Percentiles rank a stretch among this genome's conserved stretches.
These are phyloP conservation scores for Maconellicoccus hirsutus DNA, from an alignment of 1,140 invertebrate species.

Conservation along the genomic window DNA sequence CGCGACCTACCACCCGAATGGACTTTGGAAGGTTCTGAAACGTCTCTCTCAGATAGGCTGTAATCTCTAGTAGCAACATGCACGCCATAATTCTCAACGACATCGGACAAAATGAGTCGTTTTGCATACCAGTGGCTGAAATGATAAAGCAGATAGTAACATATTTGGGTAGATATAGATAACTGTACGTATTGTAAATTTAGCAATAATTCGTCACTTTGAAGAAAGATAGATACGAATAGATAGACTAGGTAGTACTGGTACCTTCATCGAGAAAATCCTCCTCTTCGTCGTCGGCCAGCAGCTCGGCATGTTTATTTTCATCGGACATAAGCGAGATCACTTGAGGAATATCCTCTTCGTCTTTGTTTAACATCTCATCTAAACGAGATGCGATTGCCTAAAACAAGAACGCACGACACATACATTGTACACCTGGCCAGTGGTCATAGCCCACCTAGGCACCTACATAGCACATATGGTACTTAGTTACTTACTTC, in stretches of 20 bases:
- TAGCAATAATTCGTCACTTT: too few relatives aligned
- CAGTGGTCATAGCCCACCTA: too few relatives aligned
- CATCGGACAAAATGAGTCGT: conserved; percentile 77
- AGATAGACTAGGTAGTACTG: not conserved
- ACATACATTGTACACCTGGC: too few relatives aligned
- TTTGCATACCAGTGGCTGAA: conserved; percentile 70
- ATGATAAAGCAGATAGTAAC: not conserved
- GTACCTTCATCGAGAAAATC: conserved; percentile 94
- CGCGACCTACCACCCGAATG: conserved; percentile 52
- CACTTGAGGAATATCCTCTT: conserved; percentile 53
- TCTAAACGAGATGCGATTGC: conserved; percentile 76
- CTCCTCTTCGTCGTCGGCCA: conserved; percentile 90
- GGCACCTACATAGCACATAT: not conserved
- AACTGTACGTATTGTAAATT: too few relatives aligned
- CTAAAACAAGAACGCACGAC: conserved; percentile 36
- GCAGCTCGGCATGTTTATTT: conserved; percentile 65
- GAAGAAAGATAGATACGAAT: too few relatives aligned
- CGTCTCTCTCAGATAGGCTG: conserved; percentile 90
- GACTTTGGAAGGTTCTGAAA: conserved; percentile 51
- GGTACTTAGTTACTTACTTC: conserved; percentile 46
- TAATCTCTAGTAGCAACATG: conserved; percentile 88
- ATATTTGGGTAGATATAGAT: too few relatives aligned
- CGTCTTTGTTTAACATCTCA: conserved; percentile 64
- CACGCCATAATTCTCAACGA: conserved; percentile 86
- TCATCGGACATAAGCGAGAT: conserved; percentile 65